Base-by-base conservation (phyloP, 2,113 vertebrate genomes). In the Erinaceus europaeus region DNA sequence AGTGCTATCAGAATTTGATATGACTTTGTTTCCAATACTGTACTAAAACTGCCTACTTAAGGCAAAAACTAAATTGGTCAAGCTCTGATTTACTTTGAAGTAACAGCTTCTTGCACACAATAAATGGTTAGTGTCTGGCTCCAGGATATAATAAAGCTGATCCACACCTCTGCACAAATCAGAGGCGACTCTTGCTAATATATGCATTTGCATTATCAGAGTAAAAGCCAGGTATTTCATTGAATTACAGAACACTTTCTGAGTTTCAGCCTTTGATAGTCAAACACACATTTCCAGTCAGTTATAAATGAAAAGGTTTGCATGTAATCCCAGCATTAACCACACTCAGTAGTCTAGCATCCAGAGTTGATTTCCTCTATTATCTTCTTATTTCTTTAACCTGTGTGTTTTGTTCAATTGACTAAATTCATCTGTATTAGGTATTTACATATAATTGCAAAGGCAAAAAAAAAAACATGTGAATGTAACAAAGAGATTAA, bases 361-460 rank as follows among this genome's bases (percentile, higher is more conserved):
- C 8, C 10, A 38, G 23, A 69, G 27, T 79, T 42, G 64, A 17
- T 14, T 36, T 13, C 48, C 69, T 62, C 10, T 23, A 53, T 53
- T 29, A 73, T 25, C 64, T 67, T 52, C 23, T 48, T 74, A 55
- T n/a, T 8, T 83, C 32, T 57, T 64, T 86, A 50, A 77, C 29
- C 77, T 55, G 59, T 46, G 59, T 32, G 65, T 83, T 86, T 93
- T 38, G 73, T 6, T 78, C 83, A 48, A 67, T 72, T 59, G 50
- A 52, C 17, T 61, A 15, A 59, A 78, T 61, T 50, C 6, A 84
- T 34, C 48, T 34, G 0, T 73, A 42, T 11, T 78, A 69, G 3
- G 36, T 34, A 64, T 32, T 27, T 73, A 46, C n/a, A 67, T 42
- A 73, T 10, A 64, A 40, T 59, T 74, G n/a, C n/a, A n/a, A n/a